phyloP scores from a whole-genome alignment of 2,888 invertebrate species.

The Dolomedes plantarius region DNA sequence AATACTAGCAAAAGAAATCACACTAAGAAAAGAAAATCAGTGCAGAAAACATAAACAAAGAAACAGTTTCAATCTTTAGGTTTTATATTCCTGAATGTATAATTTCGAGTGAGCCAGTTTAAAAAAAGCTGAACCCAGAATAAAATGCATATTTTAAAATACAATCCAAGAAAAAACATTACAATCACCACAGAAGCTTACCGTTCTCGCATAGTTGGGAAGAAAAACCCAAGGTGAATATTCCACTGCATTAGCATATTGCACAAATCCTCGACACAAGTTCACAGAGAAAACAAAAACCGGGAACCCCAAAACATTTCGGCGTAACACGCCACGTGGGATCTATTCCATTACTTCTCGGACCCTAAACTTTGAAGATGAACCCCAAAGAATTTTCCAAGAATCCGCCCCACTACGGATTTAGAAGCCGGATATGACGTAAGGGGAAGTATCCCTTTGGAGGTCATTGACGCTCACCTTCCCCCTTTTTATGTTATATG shows the following conservation, averaged over 20 bases:
- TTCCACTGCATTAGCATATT: constrained; percentile 15
- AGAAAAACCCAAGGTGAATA: neutral
- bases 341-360: constrained; percentile 28
- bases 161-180: no score
- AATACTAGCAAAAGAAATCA: no score
- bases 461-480: constrained; percentile 56
- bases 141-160: no score
- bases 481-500: constrained; percentile 43
- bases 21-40: no score
- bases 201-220: neutral
- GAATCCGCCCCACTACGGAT: constrained; percentile 50
- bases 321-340: constrained; percentile 37
- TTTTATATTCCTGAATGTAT: no score
- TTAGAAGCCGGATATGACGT: constrained; percentile 61
- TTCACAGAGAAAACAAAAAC: neutral
- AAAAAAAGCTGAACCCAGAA: no score
- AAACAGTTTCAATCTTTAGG: no score
- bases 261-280: neutral
- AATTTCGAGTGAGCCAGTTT: no score
- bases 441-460: constrained; percentile 54
- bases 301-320: constrained; percentile 18
- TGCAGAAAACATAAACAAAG: no score
- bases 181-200: no score
- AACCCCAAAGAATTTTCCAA: constrained; percentile 61
- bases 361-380: constrained; percentile 50